Conservation (phyloP, 2,113 vertebrate genomes). For the Helogale parvula region DNA sequence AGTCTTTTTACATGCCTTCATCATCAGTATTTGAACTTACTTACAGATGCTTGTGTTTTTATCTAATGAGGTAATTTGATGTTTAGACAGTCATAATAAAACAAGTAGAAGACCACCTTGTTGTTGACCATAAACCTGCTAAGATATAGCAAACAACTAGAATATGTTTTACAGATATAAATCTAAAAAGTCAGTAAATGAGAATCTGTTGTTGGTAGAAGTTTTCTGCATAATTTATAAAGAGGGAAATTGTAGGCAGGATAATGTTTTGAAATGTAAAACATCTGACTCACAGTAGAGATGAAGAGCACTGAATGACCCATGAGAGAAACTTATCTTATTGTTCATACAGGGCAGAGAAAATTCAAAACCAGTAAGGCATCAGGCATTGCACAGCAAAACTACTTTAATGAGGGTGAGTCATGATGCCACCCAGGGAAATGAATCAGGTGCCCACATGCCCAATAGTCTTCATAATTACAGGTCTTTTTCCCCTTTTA, state of each 20-base stretch:
- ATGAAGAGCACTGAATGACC: conserved; percentile 67
- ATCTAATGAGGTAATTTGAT: conserved; percentile 24
- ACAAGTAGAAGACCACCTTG: conserved; percentile 15
- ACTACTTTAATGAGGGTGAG: conserved; percentile 70
- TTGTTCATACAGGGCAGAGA: conserved; percentile 64
- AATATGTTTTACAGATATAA: conserved; percentile 54
- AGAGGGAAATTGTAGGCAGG: conserved; percentile 65
- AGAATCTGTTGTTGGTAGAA: conserved; percentile 67
- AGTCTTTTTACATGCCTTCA: background rate
- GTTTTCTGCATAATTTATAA: conserved; percentile 76
- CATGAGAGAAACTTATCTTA: conserved; percentile 70
- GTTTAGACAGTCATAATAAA: conserved; percentile 28
- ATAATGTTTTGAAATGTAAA: conserved; percentile 74
- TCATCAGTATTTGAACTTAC: background rate
- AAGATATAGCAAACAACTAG: conserved; percentile 48
- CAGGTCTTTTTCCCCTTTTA: conserved; percentile 46
- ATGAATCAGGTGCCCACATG: conserved; percentile 77
- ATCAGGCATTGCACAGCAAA: conserved; percentile 59
- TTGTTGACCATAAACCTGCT: conserved; percentile 18
- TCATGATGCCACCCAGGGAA: conserved; percentile 69
- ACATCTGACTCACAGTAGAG: conserved; percentile 75
- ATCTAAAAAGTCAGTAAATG: conserved; percentile 62
- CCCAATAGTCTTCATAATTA: conserved; percentile 60
- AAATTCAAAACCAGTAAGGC: conserved; percentile 47
- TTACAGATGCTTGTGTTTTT: conserved; percentile 9